Base-by-base conservation (phyloP, 2,888 invertebrate genomes). In the Eupithecia insigniata region DNA sequence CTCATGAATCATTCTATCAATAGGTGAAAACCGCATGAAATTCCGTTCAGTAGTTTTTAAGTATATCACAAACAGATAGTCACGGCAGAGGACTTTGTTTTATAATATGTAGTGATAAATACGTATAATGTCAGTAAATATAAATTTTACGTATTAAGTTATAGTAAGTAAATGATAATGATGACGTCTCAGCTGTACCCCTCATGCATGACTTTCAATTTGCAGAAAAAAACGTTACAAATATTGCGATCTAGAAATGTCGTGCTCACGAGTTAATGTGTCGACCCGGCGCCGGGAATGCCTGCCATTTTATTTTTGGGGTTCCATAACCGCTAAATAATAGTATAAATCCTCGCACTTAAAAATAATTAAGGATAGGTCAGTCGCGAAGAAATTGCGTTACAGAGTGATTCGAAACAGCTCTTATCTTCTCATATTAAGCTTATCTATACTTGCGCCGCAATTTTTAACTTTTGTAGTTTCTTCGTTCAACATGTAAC, bases 241-340 rank as follows among this genome's bases (percentile, higher is more conserved):
- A 74, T 74, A 67, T 72, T 70, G 71, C 74, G 79, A 83, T 85
- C 82, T 83, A 89, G 88, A 89, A 90, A 89, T 90, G 90, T 89
- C 91, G 87, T 88, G 86, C 89, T 87, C 89, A 87, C 87, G 86
- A 84, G 87, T 86, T 91, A 92, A 92, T 90, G 92, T 90, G 92
- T 90, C 86, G 90, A 90, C 82, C 85, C 82, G 87, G 86, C 55
- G 87, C 86, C 84, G 83, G 86, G 91, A 90, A 91, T 92, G 91
- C 88, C 87, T 86, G 92, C 92, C 89, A 90, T 92, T 91, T 89
- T 86, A 84, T 86, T 88, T 69, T 68, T 66, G 68, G 70, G 66
- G 73, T 70, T 73, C 67, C 67, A 22, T 60, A 34, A 64, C 22
- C 22, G 64, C 64, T 39, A 30, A 10, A 30, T 18, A 18, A 60